Evolutionary conservation across 2,113 vertebrate genomes (phyloP), one percentile per base, ranked within the genome.

Genomic region (Girardinichthys multiradiatus): DNA sequence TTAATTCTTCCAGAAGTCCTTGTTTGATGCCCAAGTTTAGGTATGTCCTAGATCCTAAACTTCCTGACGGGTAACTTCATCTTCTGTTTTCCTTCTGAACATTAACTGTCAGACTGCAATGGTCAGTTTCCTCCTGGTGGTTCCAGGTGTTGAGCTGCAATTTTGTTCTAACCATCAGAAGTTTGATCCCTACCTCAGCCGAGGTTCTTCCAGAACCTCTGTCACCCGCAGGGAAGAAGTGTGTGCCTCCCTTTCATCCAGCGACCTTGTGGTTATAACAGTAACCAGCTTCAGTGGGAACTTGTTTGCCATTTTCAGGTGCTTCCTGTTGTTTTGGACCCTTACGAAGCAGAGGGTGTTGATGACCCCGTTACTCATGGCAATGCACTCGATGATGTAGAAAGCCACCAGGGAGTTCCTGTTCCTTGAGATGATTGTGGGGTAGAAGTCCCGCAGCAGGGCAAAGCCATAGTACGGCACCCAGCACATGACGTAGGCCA

Each of bases 291-390:
- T 94, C 93, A 95, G 94, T 15, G 86, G 94, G 35, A 95, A 86
- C 60, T 89, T 76, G 66, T 94, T 66, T 15, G 93, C 92, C 88
- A 89, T 95, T 87, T 93, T 96, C 86, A 96, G 94, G 67, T 94
- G 94, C 77, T 95, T 95, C 74, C 92, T 93, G 79, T 92, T 95
- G 76, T 95, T 96, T 72, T 94, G 96, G 39, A 97, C 95, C 0
- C 94, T 94, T 37, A 98, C 89, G 0, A 98, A 97, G 77, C 95
- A 97, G 81, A 99, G 89, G 0, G 97, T 98, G 89, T 98, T 98
- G 85, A 99, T 96, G 92, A 98, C 91, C 74, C 96, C 97, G 79
- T 99, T 98, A 87, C 96, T 97, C 97, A 99, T 98, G 80, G 98
- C 96, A 0, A 99, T 94, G 88, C 98, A 98, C 89, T 99, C 95